Conservation (phyloP, 2,113 vertebrate genomes). For the Azemiops feae region DNA sequence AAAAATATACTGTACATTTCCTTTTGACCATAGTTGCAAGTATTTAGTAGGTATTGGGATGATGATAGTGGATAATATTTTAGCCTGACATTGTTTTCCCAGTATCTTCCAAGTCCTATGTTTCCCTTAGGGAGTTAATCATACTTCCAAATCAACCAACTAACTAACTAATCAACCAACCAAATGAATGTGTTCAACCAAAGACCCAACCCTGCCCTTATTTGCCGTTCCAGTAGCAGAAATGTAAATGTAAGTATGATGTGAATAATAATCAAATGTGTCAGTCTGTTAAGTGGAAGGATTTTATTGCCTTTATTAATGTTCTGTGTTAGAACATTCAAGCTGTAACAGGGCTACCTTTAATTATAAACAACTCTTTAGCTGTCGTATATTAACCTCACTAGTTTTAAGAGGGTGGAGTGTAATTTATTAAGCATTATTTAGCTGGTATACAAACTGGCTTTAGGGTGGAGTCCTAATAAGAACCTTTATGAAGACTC, state of each 20-base stretch:
- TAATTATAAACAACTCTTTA: conserved; percentile 72
- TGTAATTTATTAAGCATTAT: conserved; percentile 70
- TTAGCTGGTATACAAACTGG: conserved; percentile 58
- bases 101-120: background rate
- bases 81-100: background rate
- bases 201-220: conserved; percentile 1
- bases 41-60: background rate
- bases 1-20: background rate
- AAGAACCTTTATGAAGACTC: conserved; percentile 62
- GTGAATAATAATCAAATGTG: conserved; percentile 59
- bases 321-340: conserved; percentile 58
- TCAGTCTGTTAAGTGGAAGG: conserved; percentile 57
- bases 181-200: background rate
- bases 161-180: background rate
- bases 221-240: conserved; percentile 19
- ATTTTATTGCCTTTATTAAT: conserved; percentile 64
- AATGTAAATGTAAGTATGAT: conserved; percentile 45
- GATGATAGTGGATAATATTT: background rate
- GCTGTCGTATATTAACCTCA: conserved; percentile 65
- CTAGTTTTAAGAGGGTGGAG: conserved; percentile 65
- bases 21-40: background rate
- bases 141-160: background rate
- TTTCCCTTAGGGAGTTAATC: background rate
- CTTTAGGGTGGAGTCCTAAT: conserved; percentile 53
- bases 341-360: conserved; percentile 66